Base-by-base conservation (phyloP, 1,140 invertebrate genomes). In the Hycleus phaleratus region DNA sequence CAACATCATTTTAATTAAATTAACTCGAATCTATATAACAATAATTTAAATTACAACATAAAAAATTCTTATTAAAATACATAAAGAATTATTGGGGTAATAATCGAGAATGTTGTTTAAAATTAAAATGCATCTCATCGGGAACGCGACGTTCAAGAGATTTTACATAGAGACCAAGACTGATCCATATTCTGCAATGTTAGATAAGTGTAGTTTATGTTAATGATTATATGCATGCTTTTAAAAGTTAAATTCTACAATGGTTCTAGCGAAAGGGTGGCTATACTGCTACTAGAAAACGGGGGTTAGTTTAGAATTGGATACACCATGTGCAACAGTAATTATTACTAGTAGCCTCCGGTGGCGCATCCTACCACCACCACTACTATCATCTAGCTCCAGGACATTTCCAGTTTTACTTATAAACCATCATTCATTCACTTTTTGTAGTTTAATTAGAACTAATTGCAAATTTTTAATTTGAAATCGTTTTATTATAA, bases 171-270 rank as follows among this genome's bases (percentile, higher is more conserved):
- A 43, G 62, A 32, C 32, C 59, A 61, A 64, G 63, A 67, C 56
- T 67, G 65, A 67, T 67, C 46, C 64, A 66, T 61, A 66, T 66
- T 68, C 64, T 59, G 40, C 55, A 58, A 54, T 54, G 60, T 66
- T 59, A 68, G 67, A 68, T 68, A 68, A 68, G 62, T 68, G 62
- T 66, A 61, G 55, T 70, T 70, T 70, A 70, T 68, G 68, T 67
- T 68, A 70, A 70, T 70, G 68, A 70, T 70, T 70, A 70, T 70
- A 68, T 70, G 68, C 68, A 70, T 62, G 68, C 66, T 68, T 68
- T 70, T 70, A 70, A 70, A 68, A 68, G 66, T 68, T 68, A 64
- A 66, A 61, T n/a, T 42, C 40, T 42, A 42, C 11, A 42, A 58
- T 58, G 62, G 55, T 49, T 50, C 40, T 38, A n/a, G 11, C 40